Evolutionary conservation across 2,888 invertebrate genomes (phyloP).

Genomic region (Cinara cedri): DNA sequence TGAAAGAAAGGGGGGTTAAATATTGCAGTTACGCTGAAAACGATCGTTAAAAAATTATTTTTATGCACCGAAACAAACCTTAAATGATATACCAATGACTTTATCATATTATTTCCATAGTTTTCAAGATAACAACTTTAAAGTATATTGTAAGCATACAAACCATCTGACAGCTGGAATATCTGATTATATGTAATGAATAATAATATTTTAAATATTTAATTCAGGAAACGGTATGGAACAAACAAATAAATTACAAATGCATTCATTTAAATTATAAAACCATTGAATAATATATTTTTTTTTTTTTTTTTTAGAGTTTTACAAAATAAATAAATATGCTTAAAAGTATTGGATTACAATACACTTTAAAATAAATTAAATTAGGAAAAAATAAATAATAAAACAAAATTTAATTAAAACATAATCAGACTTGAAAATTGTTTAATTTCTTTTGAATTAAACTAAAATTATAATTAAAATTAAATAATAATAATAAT

Average conservation of each 20-base stretch:
- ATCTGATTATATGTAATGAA: no score
- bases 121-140: no score
- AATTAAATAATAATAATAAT: constrained; percentile 15
- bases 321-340: constrained; percentile 45
- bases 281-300: constrained; percentile 1
- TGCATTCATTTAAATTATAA: background rate
- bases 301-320: constrained; percentile 25
- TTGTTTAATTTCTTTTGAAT: background rate
- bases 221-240: background rate
- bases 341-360: constrained; percentile 7
- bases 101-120: no score
- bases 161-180: no score
- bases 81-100: no score
- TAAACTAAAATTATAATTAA: background rate
- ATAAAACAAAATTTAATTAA: constrained; percentile 53
- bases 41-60: no score
- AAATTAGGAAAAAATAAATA: constrained; percentile 14
- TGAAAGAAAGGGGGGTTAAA: no score
- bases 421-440: constrained; percentile 48
- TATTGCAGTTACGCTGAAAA: no score
- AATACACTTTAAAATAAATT: no score
- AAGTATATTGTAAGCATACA: no score
- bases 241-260: constrained; percentile 12
- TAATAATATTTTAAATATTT: no score
- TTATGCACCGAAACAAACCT: no score